phyloP scores from a whole-genome alignment of 2,113 vertebrate genomes.

The Tauraco erythrolophus region DNA sequence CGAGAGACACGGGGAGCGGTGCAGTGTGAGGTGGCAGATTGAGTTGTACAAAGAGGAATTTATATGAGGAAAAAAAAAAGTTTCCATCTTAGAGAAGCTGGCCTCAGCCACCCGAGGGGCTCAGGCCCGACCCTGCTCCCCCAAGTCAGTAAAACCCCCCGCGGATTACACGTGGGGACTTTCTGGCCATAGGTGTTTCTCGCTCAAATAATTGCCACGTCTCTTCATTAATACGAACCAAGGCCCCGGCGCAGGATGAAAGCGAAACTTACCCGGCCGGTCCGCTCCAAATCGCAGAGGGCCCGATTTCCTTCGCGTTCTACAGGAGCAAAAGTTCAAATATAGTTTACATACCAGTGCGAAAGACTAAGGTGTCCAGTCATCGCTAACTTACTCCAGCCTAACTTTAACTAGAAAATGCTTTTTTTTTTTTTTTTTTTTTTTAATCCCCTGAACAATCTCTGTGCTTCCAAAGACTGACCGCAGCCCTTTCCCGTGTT shows the following conservation, averaged over 20 bases:
- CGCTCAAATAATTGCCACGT: neutral
- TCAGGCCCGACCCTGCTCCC: neutral
- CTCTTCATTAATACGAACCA: neutral
- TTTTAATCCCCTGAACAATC: too few relatives aligned
- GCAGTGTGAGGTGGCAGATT: neutral
- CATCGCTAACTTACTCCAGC: neutral
- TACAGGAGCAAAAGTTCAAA: constrained; percentile 58
- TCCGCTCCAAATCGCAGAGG: neutral
- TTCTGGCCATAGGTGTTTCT: neutral
- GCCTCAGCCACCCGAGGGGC: neutral
- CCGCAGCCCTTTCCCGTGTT: neutral
- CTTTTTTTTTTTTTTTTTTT: neutral
- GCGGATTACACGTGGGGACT: neutral
- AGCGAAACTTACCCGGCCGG: constrained; percentile 36
- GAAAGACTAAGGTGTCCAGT: constrained; percentile 11
- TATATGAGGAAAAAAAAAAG: neutral
- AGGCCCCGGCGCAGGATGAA: constrained; percentile 3
- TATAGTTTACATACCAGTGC: constrained; percentile 49
- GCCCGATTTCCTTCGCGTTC: constrained; percentile 13
- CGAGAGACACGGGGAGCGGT: neutral
- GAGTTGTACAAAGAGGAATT: neutral
- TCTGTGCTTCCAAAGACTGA: neutral
- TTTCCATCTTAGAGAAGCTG: neutral
- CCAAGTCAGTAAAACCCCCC: neutral
- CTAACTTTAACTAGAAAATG: neutral